Evolutionary conservation across 1,140 invertebrate species (phyloP).

Genomic region (Macrotrachela quadricornifera): DNA sequence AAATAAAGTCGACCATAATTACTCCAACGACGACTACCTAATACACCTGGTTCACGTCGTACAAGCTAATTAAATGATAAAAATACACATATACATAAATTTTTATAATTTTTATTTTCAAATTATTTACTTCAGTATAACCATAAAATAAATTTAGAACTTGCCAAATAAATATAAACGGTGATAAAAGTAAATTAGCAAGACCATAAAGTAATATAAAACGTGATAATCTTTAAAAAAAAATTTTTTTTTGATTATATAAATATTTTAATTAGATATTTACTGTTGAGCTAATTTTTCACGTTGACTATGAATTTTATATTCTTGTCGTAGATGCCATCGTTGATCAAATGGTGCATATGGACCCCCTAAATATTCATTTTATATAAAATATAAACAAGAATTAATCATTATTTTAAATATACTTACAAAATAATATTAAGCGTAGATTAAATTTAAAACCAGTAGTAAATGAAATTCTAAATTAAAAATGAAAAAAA

Average conservation of each 20-base stretch:
- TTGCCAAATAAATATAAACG: conserved; percentile 77
- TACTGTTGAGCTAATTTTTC: conserved; percentile 47
- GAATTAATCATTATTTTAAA: background rate
- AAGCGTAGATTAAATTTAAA: conserved; percentile 10
- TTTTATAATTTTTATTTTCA: conserved; percentile 5
- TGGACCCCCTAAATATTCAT: conserved; percentile 43
- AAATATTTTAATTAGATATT: no score
- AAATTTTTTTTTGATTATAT: background rate
- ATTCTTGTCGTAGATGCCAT: conserved; percentile 80
- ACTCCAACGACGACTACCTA: conserved; percentile 5
- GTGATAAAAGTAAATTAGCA: conserved; percentile 58
- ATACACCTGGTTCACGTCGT: conserved; percentile 3
- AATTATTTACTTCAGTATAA: conserved; percentile 54
- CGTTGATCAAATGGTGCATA: conserved; percentile 87
- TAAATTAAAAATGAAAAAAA: no score
- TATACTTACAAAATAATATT: conserved; percentile 7
- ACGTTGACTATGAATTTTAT: conserved; percentile 56
- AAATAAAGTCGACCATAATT: conserved; percentile 9
- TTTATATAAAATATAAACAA: no score
- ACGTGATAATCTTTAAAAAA: conserved; percentile 39
- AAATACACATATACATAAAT: no score
- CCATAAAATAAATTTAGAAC: conserved; percentile 78
- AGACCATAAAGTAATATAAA: conserved; percentile 56
- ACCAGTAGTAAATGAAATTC: conserved; percentile 7
- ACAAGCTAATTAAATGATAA: conserved; percentile 45